Base-by-base conservation (phyloP, 2,797 vertebrate species). In the Leptodactylus fallax region DNA sequence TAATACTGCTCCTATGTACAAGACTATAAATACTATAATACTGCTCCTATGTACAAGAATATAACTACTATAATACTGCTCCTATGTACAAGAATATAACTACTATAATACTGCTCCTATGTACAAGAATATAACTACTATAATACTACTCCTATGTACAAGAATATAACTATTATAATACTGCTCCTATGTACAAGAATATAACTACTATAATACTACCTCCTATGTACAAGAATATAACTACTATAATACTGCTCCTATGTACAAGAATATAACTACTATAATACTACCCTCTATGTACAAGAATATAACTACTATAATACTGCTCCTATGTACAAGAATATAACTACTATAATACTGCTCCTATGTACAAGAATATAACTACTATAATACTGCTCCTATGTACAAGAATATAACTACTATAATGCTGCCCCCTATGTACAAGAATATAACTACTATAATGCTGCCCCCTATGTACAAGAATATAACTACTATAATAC, bases 151-250 rank as follows among this genome's bases (percentile, higher is more conserved):
- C 61, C 61, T 65, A 65, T 65, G n/a, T 65, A 65, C 61, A 65
- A 23, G 61, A 65, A 65, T 65, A 65, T 65, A 65, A 65, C 61
- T 65, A n/a, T n/a, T 65, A 65, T 65, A 65, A 65, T 65, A 65
- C 61, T 65, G 61, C 61, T 12, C n/a, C 61, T 65, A 65, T 65
- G 10, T 65, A 65, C 61, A 65, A 23, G 61, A 27, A 67, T 67
- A 67, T 67, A 67, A 27, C n/a, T 67, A 25, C n/a, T 67, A 67
- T 67, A 67, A 27, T 25, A 67, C 23, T 14, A 23, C 63, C n/a
- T 14, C n/a, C 63, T 27, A 27, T 67, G 23, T 27, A 67, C 63
- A 27, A 27, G 63, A 67, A 67, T 67, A 67, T 67, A 67, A 67
- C 63, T 65, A n/a, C 61, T 65, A 65, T 65, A 65, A 65, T 65